phyloP scores from a whole-genome alignment of 2,888 invertebrate species.

The Xestia sexstrigata region DNA sequence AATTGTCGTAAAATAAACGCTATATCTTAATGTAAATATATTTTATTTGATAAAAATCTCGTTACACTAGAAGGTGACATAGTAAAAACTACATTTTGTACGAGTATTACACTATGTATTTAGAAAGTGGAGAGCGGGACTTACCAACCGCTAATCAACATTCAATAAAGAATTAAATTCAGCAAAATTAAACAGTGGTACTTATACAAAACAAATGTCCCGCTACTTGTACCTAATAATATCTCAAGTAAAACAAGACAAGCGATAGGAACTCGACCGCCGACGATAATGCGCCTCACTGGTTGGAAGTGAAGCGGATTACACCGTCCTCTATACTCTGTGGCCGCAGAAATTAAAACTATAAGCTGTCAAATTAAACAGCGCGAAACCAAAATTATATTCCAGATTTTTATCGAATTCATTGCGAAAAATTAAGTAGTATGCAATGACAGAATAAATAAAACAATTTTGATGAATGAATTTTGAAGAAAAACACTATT shows the following conservation, averaged over 20 bases:
- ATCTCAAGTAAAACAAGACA: conserved; percentile 28
- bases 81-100: conserved; percentile 82
- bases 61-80: conserved; percentile 86
- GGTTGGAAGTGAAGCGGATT: conserved; percentile 78
- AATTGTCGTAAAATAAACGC: conserved; percentile 77
- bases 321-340: conserved; percentile 52
- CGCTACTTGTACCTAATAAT: conserved; percentile 10
- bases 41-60: conserved; percentile 68
- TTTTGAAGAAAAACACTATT: conserved; percentile 16
- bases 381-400: conserved; percentile 36
- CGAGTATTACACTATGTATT: conserved; percentile 66
- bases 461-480: conserved; percentile 31
- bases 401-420: conserved; percentile 14
- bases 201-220: conserved; percentile 2
- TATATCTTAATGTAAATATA: conserved; percentile 69
- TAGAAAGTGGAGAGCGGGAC: conserved; percentile 35
- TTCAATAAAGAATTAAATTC: conserved; percentile 20
- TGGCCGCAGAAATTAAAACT: conserved; percentile 41
- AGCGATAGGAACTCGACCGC: conserved; percentile 77
- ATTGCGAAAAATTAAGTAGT: conserved; percentile 34
- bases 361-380: conserved; percentile 41
- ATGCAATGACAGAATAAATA: conserved; percentile 7
- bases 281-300: conserved; percentile 74
- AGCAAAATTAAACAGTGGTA: conserved; percentile 3
- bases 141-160: background rate